A percentile compares a stretch with the other conserved stretches of the same genome.
Conservation (phyloP, 2,888 invertebrate genomes). For the Agriopis leucophaearia region DNA sequence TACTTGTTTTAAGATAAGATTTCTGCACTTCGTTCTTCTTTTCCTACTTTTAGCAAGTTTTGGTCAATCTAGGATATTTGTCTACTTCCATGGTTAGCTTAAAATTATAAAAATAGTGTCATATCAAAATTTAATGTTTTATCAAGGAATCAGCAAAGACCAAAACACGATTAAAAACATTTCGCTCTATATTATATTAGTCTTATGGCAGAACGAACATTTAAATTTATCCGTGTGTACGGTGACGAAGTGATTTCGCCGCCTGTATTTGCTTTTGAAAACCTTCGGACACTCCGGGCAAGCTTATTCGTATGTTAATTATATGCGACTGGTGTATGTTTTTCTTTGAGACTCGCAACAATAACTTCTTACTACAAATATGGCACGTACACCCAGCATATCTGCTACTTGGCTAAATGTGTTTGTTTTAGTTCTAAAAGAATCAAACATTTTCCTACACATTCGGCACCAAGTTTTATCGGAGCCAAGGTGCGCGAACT, state of each 20-base stretch:
- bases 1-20: too few species aligned
- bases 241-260: conserved; percentile 44
- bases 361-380: conserved; percentile 34
- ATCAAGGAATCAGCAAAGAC: too few species aligned
- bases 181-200: too few species aligned
- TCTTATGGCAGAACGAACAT: conserved; percentile 28
- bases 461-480: conserved; percentile 34
- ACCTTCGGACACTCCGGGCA: conserved; percentile 56
- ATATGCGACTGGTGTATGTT: conserved; percentile 42
- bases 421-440: conserved; percentile 20
- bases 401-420: conserved; percentile 20
- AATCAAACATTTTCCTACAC: conserved; percentile 31
- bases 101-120: too few species aligned
- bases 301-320: conserved; percentile 40
- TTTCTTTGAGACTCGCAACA: conserved; percentile 12
- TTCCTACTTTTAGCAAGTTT: too few species aligned
- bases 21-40: too few species aligned
- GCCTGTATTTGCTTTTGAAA: conserved; percentile 43
- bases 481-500: conserved; percentile 18
- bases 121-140: too few species aligned
- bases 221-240: conserved; percentile 38
- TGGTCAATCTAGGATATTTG: too few species aligned
- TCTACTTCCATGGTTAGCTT: too few species aligned
- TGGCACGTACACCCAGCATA: conserved; percentile 33
- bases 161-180: too few species aligned